Conservation (phyloP, 2,888 invertebrate genomes). For the Caenorhabditis sp. region DNA sequence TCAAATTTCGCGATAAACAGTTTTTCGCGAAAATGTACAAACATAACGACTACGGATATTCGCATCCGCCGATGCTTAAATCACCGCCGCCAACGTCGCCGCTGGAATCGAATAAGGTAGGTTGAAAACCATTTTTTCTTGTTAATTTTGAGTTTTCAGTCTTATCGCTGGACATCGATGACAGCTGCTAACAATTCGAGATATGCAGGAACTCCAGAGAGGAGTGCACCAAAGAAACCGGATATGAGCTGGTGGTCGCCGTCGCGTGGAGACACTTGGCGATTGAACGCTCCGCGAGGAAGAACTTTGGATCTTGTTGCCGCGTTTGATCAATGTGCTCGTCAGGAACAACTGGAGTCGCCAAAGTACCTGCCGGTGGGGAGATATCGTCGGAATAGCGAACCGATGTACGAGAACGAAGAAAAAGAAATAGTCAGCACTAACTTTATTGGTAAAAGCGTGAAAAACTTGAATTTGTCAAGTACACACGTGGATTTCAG, state of each 20-base stretch:
- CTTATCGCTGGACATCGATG: slow-evolving; percentile 53
- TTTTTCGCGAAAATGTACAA: slow-evolving; percentile 29
- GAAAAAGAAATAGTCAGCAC: slow-evolving; percentile 40
- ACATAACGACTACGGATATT: slow-evolving; percentile 15
- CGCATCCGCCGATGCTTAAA: slow-evolving; percentile 52
- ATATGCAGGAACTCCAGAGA: slow-evolving; percentile 37
- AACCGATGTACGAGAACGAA: slow-evolving; percentile 58
- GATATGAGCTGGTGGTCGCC: slow-evolving; percentile 62
- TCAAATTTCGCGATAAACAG: neutral
- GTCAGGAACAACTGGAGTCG: slow-evolving; percentile 35
- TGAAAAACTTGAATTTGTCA: neutral
- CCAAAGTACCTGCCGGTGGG: slow-evolving; percentile 27
- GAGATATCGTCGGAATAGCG: slow-evolving; percentile 50
- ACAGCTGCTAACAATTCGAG: slow-evolving; percentile 53
- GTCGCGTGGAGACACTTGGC: slow-evolving; percentile 52
- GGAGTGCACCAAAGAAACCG: slow-evolving; percentile 32
- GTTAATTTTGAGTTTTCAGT: slow-evolving; percentile 29
- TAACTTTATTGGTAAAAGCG: slow-evolving; percentile 44
- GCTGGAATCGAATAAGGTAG: slow-evolving; percentile 40
- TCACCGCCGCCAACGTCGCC: slow-evolving; percentile 56
- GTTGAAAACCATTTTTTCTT: neutral
- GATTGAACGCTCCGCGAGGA: slow-evolving; percentile 39
- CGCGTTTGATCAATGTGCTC: slow-evolving; percentile 51
- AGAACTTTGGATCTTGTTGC: slow-evolving; percentile 47
- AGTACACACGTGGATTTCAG: too few relatives aligned